Conservation (phyloP, 2,888 invertebrate genomes). For the Melolontha melolontha region DNA sequence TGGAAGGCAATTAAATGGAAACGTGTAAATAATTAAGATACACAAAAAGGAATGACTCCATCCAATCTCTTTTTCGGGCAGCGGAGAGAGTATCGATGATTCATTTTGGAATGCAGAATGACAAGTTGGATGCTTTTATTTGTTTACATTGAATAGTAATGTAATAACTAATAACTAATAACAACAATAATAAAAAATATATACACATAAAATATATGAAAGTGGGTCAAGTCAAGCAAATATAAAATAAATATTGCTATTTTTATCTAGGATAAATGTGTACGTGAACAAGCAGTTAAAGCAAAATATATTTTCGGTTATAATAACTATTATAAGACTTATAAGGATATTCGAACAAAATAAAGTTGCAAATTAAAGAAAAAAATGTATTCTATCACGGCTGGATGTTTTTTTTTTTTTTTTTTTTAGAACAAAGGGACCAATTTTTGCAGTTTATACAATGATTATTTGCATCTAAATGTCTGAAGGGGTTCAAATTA, state of each 20-base stretch:
- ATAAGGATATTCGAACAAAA: too few species aligned
- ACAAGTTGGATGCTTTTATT: slow-evolving; percentile 15
- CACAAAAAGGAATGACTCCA: slow-evolving; percentile 1
- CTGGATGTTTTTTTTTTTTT: too few species aligned
- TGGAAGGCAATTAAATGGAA: slow-evolving; percentile 15
- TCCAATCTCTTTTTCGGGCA: too few species aligned
- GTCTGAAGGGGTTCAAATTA: too few species aligned
- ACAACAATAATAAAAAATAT: slow-evolving; percentile 14
- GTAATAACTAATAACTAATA: slow-evolving; percentile 1
- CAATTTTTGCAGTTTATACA: too few species aligned
- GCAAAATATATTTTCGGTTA: too few species aligned
- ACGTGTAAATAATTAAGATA: slow-evolving; percentile 29
- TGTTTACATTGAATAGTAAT: neutral
- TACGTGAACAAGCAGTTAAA: neutral
- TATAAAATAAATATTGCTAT: neutral
- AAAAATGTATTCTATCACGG: too few species aligned
- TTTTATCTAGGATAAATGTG: neutral
- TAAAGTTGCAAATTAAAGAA: too few species aligned
- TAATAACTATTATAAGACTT: too few species aligned
- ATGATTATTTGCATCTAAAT: too few species aligned
- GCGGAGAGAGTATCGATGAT: neutral
- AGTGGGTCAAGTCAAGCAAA: slow-evolving; percentile 14
- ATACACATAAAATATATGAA: neutral
- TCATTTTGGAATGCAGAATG: slow-evolving; percentile 41
- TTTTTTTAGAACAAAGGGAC: too few species aligned